A percentile compares a stretch with the other conserved stretches of the same genome.
These are phyloP conservation scores for Microtus agrestis DNA, from an alignment of 2,797 vertebrate genomes.

Conservation along the genomic window DNA sequence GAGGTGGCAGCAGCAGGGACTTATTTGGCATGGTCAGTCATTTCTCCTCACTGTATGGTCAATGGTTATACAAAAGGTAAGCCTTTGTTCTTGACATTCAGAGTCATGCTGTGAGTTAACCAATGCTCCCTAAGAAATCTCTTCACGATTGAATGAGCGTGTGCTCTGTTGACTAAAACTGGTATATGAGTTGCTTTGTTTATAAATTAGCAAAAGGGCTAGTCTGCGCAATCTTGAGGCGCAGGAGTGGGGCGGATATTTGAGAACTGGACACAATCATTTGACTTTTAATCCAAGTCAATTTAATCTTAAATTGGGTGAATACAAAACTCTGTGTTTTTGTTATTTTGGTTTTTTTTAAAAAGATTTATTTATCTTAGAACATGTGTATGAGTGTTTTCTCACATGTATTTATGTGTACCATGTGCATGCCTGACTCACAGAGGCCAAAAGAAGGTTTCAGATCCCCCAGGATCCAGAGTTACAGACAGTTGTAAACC, in stretches of 20 bases:
- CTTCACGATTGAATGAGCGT: not conserved
- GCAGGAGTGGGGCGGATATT: not conserved
- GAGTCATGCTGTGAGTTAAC: no score
- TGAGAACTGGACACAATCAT: not conserved
- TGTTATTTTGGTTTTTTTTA: not conserved
- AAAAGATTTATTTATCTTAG: not conserved
- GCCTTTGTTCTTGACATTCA: no score
- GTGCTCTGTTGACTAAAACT: not conserved
- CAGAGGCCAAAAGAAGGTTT: not conserved
- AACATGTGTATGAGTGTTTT: not conserved
- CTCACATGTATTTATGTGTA: not conserved
- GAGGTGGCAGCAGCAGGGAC: not conserved
- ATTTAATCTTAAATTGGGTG: conserved; percentile 7
- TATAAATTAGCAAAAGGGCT: not conserved
- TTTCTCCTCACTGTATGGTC: not conserved
- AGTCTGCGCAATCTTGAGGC: not conserved
- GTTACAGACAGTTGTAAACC: not conserved
- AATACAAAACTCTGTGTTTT: not conserved
- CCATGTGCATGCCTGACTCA: not conserved
- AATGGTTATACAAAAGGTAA: no score
- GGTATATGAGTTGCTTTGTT: not conserved
- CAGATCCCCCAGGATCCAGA: not conserved
- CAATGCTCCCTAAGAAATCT: not conserved
- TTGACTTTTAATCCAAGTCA: not conserved
- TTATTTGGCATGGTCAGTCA: not conserved